Base-by-base conservation (phyloP, 2,888 invertebrate species). In the Heliconius sara region DNA sequence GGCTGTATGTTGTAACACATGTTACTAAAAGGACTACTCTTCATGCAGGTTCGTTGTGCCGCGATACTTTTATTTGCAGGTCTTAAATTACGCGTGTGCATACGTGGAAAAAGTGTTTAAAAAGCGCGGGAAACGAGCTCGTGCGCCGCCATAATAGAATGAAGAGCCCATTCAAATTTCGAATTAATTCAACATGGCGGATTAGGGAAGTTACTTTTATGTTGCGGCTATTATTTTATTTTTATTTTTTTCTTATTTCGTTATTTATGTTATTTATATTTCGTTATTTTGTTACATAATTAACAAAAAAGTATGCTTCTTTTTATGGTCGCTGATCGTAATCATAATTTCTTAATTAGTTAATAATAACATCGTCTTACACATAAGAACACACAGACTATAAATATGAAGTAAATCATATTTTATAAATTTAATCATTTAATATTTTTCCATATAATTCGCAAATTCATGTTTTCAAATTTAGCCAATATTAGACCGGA, bases 91-190 rank as follows among this genome's bases (percentile, higher is more conserved):
- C 83, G 83, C 83, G 83, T 82, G 82, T 83, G 82, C 83, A 83
- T 82, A 84, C 81, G 77, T 78, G 70, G 74, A 77, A 76, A 71
- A 74, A 79, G 79, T 81, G 82, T 77, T 80, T 78, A 83, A 85
- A 85, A 87, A 86, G 84, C 85, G 86, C 85, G 87, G 88, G 86
- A 88, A 88, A 88, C 85, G 86, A 85, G 87, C 85, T 84, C 87
- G 85, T 86, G 87, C 84, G 80, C 83, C 83, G 86, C 84, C 85
- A 85, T 87, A 87, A 86, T 85, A 82, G 84, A 85, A 83, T 85
- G 83, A 84, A 84, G 85, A 80, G 85, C 84, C 82, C 86, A 85
- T 87, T 87, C 85, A 84, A 87, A 87, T 85, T 86, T 87, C 82
- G 85, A 87, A 85, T 84, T 83, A 82, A 82, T 83, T 82, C 81